Evolutionary conservation across 2,113 vertebrate species (phyloP), one percentile per base, ranked within the genome.

Genomic region (Podarcis cretensis): DNA sequence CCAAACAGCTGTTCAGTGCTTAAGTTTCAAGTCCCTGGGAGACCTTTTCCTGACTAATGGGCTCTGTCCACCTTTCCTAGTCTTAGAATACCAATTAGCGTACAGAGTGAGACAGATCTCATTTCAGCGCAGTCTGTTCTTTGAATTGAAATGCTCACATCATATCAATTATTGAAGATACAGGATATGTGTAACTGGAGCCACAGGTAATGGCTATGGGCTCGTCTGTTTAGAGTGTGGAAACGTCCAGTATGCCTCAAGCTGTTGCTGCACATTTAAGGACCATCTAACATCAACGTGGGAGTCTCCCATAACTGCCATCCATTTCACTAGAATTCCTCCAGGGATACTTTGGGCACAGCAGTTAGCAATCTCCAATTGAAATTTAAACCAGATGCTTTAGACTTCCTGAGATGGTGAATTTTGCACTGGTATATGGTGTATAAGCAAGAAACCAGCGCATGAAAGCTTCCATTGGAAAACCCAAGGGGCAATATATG

Each of bases 161-260:
- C 54, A 1, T 94, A 93, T 96, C 91, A 95, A 96, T 96, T 97
- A 97, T 97, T 96, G 96, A 97, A 96, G 94, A 95, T 90, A 65
- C 89, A 93, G 90, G 81, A 84, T 89, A 93, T 95, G 57, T 96
- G 94, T 96, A 96, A 97, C 95, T 68, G 16, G 93, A 97, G 87
- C 93, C 95, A 89, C 94, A 90, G 75, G 82, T 96, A 95, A 95
- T 96, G 94, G 92, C 93, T 96, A 93, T 89, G 81, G 88, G 79
- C 88, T 93, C 59, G 1, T 96, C 96, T 97, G 94, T 95, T 96
- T 92, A 91, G 91, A 90, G 87, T 78, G 35, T 16, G 74, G 54
- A 87, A 65, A 81, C 13, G 32, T 30, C 63, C 65, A 68, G 23
- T 5, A 3, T 68, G 81, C 6, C 63, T 83, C 37, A 83, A 79